Conservation (phyloP, 2,797 vertebrate species). For the Phylloscopus collybita region DNA sequence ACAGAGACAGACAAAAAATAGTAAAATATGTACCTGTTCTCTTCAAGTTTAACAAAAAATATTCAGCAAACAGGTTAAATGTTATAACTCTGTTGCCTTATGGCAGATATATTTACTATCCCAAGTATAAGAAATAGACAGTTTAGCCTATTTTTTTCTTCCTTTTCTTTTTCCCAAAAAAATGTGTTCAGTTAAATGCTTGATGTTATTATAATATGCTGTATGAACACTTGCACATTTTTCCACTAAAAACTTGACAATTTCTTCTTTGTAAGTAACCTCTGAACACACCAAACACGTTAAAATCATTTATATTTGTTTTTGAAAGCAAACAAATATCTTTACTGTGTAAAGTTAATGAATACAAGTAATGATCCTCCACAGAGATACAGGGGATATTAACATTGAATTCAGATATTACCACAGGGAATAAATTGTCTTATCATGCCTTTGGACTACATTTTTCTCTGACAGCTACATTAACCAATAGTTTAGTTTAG, state of each 20-base stretch:
- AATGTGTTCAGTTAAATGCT: background rate
- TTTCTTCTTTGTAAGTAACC: background rate
- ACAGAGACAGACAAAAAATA: background rate
- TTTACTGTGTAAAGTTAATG: background rate
- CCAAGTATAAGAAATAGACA: background rate
- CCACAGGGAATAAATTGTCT: background rate
- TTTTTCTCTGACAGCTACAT: background rate
- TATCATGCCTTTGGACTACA: background rate
- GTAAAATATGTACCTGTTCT: background rate
- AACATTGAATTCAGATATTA: background rate
- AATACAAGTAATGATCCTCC: background rate
- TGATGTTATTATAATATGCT: background rate
- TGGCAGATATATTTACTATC: background rate
- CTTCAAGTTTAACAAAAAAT: background rate
- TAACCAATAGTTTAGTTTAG: background rate
- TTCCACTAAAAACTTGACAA: background rate
- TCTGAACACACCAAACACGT: background rate
- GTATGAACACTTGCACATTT: background rate
- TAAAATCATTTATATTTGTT: background rate
- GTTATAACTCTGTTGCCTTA: background rate
- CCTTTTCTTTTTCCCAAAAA: fast-evolving
- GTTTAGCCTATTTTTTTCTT: background rate
- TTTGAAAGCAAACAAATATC: background rate
- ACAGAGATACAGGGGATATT: background rate
- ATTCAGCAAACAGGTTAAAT: background rate